Percentiles rank a stretch among this genome's conserved stretches.
phyloP scores from a whole-genome alignment of 2,797 vertebrate genomes.

The Dicrostonyx torquatus region DNA sequence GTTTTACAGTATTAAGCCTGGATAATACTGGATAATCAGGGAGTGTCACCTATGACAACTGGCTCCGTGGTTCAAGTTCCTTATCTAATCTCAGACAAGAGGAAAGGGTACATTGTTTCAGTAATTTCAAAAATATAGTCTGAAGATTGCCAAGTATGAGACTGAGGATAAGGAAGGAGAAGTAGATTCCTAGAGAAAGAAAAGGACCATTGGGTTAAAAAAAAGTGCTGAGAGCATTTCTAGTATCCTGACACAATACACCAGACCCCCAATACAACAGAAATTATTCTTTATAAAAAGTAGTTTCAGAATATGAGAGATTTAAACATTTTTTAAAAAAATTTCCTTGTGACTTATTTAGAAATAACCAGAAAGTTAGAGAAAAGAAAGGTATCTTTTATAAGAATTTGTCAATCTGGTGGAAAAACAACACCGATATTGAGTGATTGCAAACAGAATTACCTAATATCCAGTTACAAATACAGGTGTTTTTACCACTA shows the following conservation, averaged over 20 bases:
- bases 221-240: conserved; percentile 35
- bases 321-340: neutral
- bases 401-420: conserved; percentile 13
- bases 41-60: neutral
- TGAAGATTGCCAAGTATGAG: conserved; percentile 62
- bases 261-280: neutral
- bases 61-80: conserved; percentile 32
- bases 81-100: conserved; percentile 60
- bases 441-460: conserved; percentile 14
- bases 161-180: conserved; percentile 55
- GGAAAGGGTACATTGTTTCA: conserved; percentile 24
- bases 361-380: conserved; percentile 43
- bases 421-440: conserved; percentile 25
- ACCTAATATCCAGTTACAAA: conserved; percentile 33
- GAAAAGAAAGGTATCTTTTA: neutral
- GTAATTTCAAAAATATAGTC: conserved; percentile 55
- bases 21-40: neutral
- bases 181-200: conserved; percentile 50
- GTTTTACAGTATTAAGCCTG: neutral
- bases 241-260: neutral
- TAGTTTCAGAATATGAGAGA: neutral
- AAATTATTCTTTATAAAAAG: conserved; percentile 54
- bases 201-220: conserved; percentile 53
- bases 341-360: neutral
- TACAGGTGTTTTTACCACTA: conserved; percentile 64